Conservation (phyloP, 2,797 vertebrate genomes). For the Merluccius polli region DNA sequence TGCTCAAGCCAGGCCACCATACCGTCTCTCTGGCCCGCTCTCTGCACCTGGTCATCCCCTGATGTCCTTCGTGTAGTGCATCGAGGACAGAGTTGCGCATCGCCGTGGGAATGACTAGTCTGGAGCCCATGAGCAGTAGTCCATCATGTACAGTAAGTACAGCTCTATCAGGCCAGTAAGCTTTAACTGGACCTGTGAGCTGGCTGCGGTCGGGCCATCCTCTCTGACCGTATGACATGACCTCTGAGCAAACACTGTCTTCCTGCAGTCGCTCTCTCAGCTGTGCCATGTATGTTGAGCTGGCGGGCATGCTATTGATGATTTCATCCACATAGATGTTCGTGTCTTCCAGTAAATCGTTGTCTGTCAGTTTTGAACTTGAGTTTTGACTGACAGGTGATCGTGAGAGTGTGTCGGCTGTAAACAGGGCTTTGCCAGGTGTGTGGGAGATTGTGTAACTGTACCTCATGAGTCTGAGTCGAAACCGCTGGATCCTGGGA, state of each 20-base stretch:
- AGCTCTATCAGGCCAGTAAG: slow-evolving; percentile 19
- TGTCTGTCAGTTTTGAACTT: no score
- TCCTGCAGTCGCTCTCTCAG: background rate
- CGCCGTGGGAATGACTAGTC: slow-evolving; percentile 14
- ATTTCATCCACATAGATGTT: slow-evolving; percentile 12
- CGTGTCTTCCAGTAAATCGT: slow-evolving; percentile 16
- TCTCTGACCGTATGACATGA: background rate
- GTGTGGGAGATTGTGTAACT: slow-evolving; percentile 21
- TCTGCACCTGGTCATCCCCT: background rate
- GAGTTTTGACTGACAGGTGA: no score
- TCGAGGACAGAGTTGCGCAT: slow-evolving; percentile 15
- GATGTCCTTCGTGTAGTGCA: background rate
- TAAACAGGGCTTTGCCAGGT: slow-evolving; percentile 23
- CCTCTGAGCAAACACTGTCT: background rate
- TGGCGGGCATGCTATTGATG: background rate
- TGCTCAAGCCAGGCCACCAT: background rate
- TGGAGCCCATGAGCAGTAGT: slow-evolving; percentile 8
- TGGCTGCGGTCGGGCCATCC: background rate
- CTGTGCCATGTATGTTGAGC: background rate
- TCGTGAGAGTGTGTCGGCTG: slow-evolving; percentile 10
- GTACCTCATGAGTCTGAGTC: slow-evolving; percentile 22
- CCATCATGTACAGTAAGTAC: slow-evolving; percentile 5
- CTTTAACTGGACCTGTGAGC: background rate
- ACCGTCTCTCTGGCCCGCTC: no score
- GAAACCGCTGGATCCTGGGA: slow-evolving; percentile 6